Evolutionary conservation across 1,140 invertebrate species (phyloP).

Genomic region (Ooceraea biroi): DNA sequence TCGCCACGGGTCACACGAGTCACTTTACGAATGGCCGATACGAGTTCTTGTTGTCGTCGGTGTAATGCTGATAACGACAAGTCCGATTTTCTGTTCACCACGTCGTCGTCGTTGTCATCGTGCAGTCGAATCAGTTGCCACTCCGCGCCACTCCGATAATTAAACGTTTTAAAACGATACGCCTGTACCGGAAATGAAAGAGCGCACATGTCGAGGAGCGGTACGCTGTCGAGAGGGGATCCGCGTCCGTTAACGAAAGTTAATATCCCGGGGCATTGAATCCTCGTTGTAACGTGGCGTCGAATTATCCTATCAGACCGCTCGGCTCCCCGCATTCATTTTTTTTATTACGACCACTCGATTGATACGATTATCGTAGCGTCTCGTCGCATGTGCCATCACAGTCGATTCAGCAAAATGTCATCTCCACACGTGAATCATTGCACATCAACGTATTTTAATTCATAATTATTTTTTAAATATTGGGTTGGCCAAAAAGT

Average conservation of each 20-base stretch:
- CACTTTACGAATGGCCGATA: not conserved
- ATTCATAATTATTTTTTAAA: too few relatives aligned
- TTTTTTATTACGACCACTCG: not conserved
- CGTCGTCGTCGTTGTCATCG: not conserved
- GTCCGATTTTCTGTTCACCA: slow-evolving; percentile 4
- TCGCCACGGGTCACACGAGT: not conserved
- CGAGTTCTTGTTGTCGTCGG: slow-evolving; percentile 5
- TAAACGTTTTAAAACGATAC: slow-evolving; percentile 42
- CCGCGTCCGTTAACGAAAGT: slow-evolving; percentile 32
- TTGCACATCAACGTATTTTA: too few relatives aligned
- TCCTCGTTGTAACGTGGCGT: slow-evolving; percentile 9
- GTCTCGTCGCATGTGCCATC: not conserved
- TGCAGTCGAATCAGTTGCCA: not conserved
- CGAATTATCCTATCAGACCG: slow-evolving; percentile 38
- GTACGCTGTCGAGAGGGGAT: not conserved
- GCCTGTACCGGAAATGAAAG: slow-evolving; percentile 17
- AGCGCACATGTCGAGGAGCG: not conserved
- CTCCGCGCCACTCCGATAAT: slow-evolving; percentile 20
- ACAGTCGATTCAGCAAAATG: slow-evolving; percentile 42
- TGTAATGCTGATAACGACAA: not conserved
- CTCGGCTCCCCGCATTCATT: not conserved
- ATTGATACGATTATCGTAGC: slow-evolving; percentile 29
- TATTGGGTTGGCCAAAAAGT: too few relatives aligned
- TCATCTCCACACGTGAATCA: slow-evolving; percentile 20
- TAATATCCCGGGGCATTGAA: slow-evolving; percentile 25